phyloP scores from a whole-genome alignment of 2,888 invertebrate species.

The Drosophila ustulata region DNA sequence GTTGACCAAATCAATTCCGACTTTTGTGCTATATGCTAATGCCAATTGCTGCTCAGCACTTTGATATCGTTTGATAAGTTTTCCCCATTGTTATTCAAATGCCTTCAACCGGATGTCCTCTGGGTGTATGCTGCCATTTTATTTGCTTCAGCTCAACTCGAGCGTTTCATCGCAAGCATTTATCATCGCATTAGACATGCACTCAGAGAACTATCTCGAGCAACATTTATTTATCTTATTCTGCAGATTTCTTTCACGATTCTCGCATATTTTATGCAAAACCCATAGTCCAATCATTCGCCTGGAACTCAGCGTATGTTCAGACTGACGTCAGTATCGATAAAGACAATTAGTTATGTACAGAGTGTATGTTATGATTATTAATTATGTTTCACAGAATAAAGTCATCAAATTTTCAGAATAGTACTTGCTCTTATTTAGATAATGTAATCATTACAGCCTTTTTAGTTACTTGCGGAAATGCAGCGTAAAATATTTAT shows the following conservation, averaged over 20 bases:
- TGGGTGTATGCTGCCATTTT: constrained; percentile 29
- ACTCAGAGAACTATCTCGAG: constrained; percentile 37
- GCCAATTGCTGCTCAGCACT: constrained; percentile 56
- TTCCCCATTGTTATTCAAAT: constrained; percentile 71
- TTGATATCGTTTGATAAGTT: constrained; percentile 57
- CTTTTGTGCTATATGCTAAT: constrained; percentile 53
- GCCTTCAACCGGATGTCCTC: constrained; percentile 71
- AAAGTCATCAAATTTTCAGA: too few species aligned
- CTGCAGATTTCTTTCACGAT: constrained; percentile 3
- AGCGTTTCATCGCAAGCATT: constrained; percentile 74
- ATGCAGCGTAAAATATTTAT: too few species aligned
- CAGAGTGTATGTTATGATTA: too few species aligned
- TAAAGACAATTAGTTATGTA: constrained; percentile 11
- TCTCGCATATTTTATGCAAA: constrained; percentile 62
- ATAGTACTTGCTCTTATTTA: too few species aligned
- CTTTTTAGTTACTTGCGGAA: neutral
- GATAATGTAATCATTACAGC: too few species aligned
- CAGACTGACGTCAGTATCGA: constrained; percentile 6
- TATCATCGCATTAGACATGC: constrained; percentile 77
- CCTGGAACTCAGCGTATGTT: neutral
- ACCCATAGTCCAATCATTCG: neutral
- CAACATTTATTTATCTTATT: constrained; percentile 21
- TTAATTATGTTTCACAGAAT: neutral
- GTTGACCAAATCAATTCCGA: constrained; percentile 75
- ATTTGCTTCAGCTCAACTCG: constrained; percentile 36